phyloP scores from a whole-genome alignment of 2,113 vertebrate species.

The Azemiops feae region DNA sequence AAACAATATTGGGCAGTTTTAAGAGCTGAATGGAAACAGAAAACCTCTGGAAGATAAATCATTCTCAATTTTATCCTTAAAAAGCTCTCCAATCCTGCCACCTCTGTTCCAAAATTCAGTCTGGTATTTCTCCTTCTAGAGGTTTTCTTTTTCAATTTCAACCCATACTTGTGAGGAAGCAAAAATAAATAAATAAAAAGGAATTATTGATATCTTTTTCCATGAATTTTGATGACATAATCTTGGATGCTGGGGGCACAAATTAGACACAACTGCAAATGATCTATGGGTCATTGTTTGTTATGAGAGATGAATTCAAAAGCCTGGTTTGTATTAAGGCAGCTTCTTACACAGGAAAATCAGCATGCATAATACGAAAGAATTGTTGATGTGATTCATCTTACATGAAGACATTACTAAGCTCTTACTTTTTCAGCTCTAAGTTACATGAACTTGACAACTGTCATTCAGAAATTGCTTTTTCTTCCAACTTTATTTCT shows the following conservation, averaged over 20 bases:
- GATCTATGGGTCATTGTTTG: neutral
- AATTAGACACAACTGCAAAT: neutral
- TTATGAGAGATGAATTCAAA: neutral
- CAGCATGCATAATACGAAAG: neutral
- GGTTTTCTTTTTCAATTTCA: neutral
- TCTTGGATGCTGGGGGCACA: neutral
- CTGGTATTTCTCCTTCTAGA: neutral
- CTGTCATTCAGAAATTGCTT: neutral
- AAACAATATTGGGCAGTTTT: neutral
- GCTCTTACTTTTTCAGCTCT: neutral
- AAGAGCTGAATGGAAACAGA: neutral
- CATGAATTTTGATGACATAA: neutral
- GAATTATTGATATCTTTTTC: neutral
- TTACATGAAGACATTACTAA: neutral
- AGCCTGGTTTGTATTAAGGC: neutral
- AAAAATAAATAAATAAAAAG: neutral
- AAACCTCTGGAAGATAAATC: neutral
- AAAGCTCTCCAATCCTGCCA: neutral
- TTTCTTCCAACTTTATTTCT: neutral
- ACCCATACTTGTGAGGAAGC: neutral
- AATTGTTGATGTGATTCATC: neutral
- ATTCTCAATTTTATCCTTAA: neutral
- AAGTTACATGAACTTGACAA: neutral
- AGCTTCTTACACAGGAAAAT: neutral
- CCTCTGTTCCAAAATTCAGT: neutral